Evolutionary conservation across 2,113 vertebrate genomes (phyloP), one percentile per base, ranked within the genome.

Genomic region (Vicugna pacos): DNA sequence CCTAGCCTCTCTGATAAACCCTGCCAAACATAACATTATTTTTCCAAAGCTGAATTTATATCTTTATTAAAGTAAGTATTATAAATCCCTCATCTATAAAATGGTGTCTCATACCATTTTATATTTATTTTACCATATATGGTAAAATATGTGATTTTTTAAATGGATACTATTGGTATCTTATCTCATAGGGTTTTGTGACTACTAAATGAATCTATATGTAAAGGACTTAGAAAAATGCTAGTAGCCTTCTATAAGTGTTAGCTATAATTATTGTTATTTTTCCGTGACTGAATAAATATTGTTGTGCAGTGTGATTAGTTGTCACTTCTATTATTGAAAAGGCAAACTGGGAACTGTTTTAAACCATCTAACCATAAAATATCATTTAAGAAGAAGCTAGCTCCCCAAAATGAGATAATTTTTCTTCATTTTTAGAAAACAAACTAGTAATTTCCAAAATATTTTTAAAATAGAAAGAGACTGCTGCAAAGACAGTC

Each of bases 361-460:
- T 96, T 95, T 72, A 96, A 91, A 38, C 32, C 42, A 81, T 81
- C 5, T 94, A 76, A 48, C 87, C 38, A 54, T 79, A 75, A 94
- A 91, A 75, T 60, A 76, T 52, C 19, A 75, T 62, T 73, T 83
- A 96, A 95, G 77, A 70, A 96, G 42, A 94, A 91, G 12, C 15
- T 67, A 89, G 28, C 24, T 86, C 13, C 35, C 73, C 52, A 30
- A 94, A 92, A 91, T 93, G 52, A 92, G 38, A 87, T 84, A 9
- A 65, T 75, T 94, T 75, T 85, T 65, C 42, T 96, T 93, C n/a
- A 90, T n/a, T 84, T 97, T 96, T 88, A 84, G 93, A 90, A 96
- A 93, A 84, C 11, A 93, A 83, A 72, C 65, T 58, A 73, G 6
- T 85, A 73, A 95, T 96, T 97, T 85, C 64, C 72, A 83, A 95